These are phyloP conservation scores for Thymelicus acteon DNA, from an alignment of 2,888 invertebrate genomes.

Conservation along the genomic window DNA sequence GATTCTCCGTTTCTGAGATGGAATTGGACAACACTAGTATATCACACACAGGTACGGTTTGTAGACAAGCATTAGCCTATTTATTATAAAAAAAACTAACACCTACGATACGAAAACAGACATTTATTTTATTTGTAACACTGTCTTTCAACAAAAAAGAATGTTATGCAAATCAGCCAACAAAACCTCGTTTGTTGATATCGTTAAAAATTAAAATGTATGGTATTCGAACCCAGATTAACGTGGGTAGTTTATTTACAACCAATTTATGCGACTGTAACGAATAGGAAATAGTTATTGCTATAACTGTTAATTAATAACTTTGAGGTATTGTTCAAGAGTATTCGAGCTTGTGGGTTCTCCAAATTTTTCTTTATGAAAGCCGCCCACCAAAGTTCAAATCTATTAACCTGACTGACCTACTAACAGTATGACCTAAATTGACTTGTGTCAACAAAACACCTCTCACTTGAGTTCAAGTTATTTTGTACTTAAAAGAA, in stretches of 20 bases:
- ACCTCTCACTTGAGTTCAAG: background rate
- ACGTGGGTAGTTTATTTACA: background rate
- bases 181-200: background rate
- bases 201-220: background rate
- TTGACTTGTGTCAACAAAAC: background rate
- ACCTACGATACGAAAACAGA: too few species aligned
- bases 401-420: constrained; percentile 1
- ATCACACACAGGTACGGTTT: too few species aligned
- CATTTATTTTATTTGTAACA: too few species aligned
- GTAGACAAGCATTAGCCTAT: too few species aligned
- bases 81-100: too few species aligned
- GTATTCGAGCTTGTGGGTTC: background rate
- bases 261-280: background rate
- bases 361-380: constrained; percentile 24
- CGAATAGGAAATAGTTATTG: background rate
- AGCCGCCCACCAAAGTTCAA: constrained; percentile 44
- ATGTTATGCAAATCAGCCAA: background rate
- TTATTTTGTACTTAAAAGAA: background rate
- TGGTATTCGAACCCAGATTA: background rate
- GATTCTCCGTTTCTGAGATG: too few species aligned
- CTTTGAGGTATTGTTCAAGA: background rate
- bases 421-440: background rate
- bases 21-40: too few species aligned
- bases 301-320: constrained; percentile 4
- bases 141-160: background rate